phyloP scores from a whole-genome alignment of 2,113 vertebrate species.

The Pachycephala philippinensis region DNA sequence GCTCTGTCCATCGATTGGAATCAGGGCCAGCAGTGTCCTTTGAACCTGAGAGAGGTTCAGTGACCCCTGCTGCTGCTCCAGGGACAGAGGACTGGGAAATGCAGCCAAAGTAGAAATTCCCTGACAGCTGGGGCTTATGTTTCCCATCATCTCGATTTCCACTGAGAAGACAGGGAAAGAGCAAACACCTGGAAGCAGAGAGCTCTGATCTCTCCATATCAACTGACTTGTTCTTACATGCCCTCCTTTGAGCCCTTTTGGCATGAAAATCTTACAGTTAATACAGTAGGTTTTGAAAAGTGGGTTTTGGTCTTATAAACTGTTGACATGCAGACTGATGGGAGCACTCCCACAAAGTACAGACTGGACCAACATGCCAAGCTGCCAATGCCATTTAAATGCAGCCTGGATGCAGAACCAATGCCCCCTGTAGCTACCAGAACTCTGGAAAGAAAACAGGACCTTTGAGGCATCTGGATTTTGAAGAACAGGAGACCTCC shows the following conservation, averaged over 20 bases:
- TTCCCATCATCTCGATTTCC: neutral
- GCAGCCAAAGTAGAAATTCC: neutral
- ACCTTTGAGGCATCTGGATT: neutral
- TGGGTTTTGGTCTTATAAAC: neutral
- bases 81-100: neutral
- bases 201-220: neutral
- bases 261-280: neutral
- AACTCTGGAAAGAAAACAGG: neutral
- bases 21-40: neutral
- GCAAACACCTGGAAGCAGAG: neutral
- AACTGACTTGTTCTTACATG: neutral
- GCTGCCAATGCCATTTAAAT: neutral
- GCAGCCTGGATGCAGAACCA: neutral
- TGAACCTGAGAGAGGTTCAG: neutral
- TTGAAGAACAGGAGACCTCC: neutral
- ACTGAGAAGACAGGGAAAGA: neutral
- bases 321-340: neutral
- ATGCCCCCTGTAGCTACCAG: neutral
- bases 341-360: neutral
- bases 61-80: neutral
- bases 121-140: rapidly evolving
- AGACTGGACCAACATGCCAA: neutral
- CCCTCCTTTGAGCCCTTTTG: neutral
- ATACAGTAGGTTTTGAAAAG: neutral
- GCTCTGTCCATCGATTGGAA: neutral